Base-by-base conservation (phyloP, 2,797 vertebrate species). In the Cyprinella venusta region DNA sequence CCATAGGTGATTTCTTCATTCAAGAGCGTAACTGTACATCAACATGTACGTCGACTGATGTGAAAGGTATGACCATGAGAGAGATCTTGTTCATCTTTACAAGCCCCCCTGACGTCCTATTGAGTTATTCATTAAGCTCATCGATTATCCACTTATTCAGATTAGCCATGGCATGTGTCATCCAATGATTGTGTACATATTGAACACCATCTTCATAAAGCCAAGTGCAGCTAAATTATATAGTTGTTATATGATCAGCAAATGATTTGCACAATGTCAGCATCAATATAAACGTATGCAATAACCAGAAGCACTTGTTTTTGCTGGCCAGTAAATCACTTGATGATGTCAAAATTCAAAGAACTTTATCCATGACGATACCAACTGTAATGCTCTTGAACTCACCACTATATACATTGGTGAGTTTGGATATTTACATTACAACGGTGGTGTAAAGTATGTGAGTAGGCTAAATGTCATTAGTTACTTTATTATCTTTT, bases 61-160 rank as follows among this genome's bases (percentile, higher is more conserved):
- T 50, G 68, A 72, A 52, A 81, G 26, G 42, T n/a, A 71, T 71
- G 38, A 71, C 40, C 2, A 48, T 48, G 24, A 61, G 38, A 70
- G 36, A 33, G 40, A 56, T 50, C 8, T 45, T 36, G 38, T 36
- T 80, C 50, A 30, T 13, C 9, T 45, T 50, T 26, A 74, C 50
- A 74, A 48, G 5, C 19, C 21, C 30, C 69, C 68, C 1, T 4
- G 7, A 56, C 9, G 0, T 36, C 8, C 15, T 65, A 24, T 18
- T 74, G 15, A 24, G 80, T 74, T 81, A 74, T 74, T 74, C 70
- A 81, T 81, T 81, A 74, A 81, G 30, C 70, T 64, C 21, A 52
- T 38, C 19, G n/a, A 63, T 81, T 69, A 18, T 74, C 2, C 48
- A 6, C 48, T 18, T 68, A 36, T 54, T 64, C 26, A 38, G 24